Conservation (phyloP, 1,140 invertebrate genomes). For the Episyrphus balteatus region DNA sequence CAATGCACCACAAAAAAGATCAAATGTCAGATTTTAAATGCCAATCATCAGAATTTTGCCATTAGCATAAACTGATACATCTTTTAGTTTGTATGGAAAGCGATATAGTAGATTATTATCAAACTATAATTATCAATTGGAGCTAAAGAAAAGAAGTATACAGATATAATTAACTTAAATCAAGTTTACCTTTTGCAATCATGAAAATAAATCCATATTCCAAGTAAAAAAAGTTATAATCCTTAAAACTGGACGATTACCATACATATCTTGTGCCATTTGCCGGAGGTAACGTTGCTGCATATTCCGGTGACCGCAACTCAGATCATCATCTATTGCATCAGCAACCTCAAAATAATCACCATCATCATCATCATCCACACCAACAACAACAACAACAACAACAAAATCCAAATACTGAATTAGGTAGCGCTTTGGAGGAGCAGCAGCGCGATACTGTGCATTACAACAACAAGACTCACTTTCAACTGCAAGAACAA, state of each 20-base stretch:
- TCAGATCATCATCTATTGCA: not conserved
- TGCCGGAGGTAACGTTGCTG: conserved; percentile 11
- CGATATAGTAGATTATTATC: too few species aligned
- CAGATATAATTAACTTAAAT: too few species aligned
- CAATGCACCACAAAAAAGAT: too few species aligned
- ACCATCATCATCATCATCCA: not conserved
- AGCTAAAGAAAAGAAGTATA: too few species aligned
- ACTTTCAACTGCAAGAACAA: conserved; percentile 5
- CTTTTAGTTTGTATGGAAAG: too few species aligned
- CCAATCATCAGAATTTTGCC: too few species aligned
- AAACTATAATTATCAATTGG: too few species aligned
- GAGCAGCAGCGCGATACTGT: conserved; percentile 18
- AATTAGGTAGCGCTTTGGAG: conserved; percentile 5
- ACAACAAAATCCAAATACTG: conserved; percentile 7
- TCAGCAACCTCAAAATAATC: not conserved
- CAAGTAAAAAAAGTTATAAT: conserved; percentile 6
- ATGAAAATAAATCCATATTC: too few species aligned
- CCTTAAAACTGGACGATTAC: not conserved
- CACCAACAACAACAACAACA: conserved; percentile 8
- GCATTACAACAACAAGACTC: conserved; percentile 4
- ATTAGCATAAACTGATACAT: too few species aligned
- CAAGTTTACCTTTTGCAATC: too few species aligned
- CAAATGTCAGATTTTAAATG: too few species aligned
- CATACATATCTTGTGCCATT: conserved; percentile 25
- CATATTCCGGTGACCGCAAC: too few species aligned